Evolutionary conservation across 2,113 vertebrate species (phyloP).

Genomic region (Mormyrus iriodes): DNA sequence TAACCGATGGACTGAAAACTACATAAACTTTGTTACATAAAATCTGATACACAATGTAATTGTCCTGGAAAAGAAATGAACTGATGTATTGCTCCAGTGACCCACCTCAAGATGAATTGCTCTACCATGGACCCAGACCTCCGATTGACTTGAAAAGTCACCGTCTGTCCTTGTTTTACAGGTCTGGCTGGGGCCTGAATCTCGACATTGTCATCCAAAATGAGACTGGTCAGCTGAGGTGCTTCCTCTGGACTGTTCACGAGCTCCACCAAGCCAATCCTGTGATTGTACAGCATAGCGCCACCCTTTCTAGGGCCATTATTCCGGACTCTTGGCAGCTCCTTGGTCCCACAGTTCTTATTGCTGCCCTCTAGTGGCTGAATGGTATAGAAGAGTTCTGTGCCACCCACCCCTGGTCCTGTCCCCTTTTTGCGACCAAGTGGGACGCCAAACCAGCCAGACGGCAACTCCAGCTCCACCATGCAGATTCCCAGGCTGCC

Average conservation of each 20-base stretch:
- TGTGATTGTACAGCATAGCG: conserved; percentile 55
- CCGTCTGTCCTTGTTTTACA: conserved; percentile 74
- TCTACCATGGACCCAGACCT: conserved; percentile 64
- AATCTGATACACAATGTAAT: neutral
- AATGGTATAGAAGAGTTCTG: conserved; percentile 83
- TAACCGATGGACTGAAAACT: neutral
- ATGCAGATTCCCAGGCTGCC: conserved; percentile 85
- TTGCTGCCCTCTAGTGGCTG: conserved; percentile 59
- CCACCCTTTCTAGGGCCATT: conserved; percentile 59
- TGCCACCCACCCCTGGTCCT: conserved; percentile 47
- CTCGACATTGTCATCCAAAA: conserved; percentile 74
- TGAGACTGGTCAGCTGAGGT: conserved; percentile 62
- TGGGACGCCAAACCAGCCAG: conserved; percentile 77
- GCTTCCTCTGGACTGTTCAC: conserved; percentile 59
- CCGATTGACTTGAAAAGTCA: conserved; percentile 77
- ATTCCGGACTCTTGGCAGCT: conserved; percentile 57
- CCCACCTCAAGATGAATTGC: conserved; percentile 81
- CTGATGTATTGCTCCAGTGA: neutral
- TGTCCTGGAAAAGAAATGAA: neutral
- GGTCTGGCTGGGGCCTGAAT: conserved; percentile 75
- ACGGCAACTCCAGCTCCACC: conserved; percentile 76
- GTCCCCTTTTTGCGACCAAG: conserved; percentile 60
- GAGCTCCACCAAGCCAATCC: conserved; percentile 77
- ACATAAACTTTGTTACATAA: neutral
- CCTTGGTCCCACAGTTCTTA: conserved; percentile 67